Evolutionary conservation across 2,113 vertebrate genomes (phyloP).

Genomic region (Colaptes auratus): DNA sequence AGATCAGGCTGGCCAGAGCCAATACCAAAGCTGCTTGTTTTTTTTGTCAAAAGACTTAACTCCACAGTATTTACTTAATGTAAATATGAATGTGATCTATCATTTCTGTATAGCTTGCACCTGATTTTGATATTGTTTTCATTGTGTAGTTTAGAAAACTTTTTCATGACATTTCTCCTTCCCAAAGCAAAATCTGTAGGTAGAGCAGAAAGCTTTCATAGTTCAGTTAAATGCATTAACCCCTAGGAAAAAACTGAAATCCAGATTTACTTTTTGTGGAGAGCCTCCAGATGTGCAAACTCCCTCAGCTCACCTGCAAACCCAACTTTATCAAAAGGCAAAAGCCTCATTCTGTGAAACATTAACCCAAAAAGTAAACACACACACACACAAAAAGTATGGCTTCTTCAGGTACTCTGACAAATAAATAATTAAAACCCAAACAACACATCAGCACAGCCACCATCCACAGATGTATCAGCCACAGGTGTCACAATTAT

Average conservation of each 20-base stretch:
- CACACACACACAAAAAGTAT: neutral
- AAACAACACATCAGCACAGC: neutral
- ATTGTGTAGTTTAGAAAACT: neutral
- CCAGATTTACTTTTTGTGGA: neutral
- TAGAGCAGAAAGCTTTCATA: neutral
- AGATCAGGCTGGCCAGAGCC: too few species aligned
- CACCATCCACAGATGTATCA: neutral
- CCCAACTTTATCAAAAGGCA: neutral
- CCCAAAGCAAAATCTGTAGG: neutral
- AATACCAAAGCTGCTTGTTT: neutral
- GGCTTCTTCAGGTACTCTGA: neutral
- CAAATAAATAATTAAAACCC: neutral
- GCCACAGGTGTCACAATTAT: neutral
- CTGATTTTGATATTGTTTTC: neutral
- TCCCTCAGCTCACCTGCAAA: neutral
- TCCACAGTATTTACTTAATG: neutral
- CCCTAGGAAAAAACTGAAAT: neutral
- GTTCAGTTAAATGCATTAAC: neutral
- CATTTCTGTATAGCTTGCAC: neutral
- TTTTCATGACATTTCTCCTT: neutral
- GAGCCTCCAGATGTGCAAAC: neutral
- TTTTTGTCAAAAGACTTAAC: neutral
- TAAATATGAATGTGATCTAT: neutral
- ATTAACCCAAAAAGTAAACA: neutral
- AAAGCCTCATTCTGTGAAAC: neutral